These are phyloP conservation scores for Sylvilagus bachmani DNA, from an alignment of 2,113 vertebrate genomes.

Conservation along the genomic window DNA sequence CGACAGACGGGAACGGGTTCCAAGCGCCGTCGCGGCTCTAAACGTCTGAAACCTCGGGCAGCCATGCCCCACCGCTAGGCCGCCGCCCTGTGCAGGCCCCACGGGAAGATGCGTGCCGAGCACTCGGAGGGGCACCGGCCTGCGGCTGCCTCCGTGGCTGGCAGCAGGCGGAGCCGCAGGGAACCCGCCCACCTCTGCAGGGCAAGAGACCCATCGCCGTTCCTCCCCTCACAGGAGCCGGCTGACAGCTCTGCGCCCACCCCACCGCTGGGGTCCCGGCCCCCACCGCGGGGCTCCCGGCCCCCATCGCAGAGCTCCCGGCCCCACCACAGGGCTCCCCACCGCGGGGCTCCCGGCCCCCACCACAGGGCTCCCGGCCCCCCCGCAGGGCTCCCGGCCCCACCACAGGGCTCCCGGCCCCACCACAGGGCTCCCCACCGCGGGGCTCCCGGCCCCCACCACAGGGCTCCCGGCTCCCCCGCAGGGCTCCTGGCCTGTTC, in stretches of 20 bases:
- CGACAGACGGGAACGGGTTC: background rate
- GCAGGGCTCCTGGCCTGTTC: background rate
- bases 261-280: background rate
- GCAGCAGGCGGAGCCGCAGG: background rate
- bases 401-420: too few relatives aligned
- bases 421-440: background rate
- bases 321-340: too few relatives aligned
- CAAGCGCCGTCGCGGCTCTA: rapidly evolving
- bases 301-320: background rate
- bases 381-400: too few relatives aligned
- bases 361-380: too few relatives aligned
- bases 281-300: background rate
- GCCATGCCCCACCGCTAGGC: rapidly evolving
- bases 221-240: rapidly evolving
- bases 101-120: background rate
- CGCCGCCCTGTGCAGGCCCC: background rate
- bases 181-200: rapidly evolving
- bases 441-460: too few relatives aligned
- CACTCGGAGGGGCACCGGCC: rapidly evolving
- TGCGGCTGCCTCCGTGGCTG: rapidly evolving
- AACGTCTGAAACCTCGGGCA: rapidly evolving
- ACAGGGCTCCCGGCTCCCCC: too few relatives aligned
- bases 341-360: background rate
- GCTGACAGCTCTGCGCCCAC: background rate
- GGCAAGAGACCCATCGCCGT: background rate